Percentiles rank a stretch among this genome's conserved stretches.
These are phyloP conservation scores for Tachina fera DNA, from an alignment of 2,888 invertebrate species.

Conservation along the genomic window DNA sequence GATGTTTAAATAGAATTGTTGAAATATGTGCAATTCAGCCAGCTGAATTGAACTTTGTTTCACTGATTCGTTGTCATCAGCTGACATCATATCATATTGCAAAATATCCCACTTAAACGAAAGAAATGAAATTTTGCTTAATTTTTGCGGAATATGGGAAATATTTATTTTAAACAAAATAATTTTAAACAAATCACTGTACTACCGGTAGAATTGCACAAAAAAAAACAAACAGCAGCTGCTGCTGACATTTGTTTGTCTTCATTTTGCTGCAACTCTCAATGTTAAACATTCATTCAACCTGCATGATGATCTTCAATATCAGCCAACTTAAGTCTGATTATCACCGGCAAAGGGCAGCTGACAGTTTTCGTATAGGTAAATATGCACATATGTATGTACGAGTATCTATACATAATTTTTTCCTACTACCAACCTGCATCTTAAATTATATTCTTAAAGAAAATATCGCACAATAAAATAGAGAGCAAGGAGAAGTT, in stretches of 20 bases:
- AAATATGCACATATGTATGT: neutral
- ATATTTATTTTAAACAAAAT: neutral
- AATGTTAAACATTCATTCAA: conserved; percentile 50
- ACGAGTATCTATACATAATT: neutral
- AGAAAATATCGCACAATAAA: conserved; percentile 40
- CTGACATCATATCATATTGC: no score
- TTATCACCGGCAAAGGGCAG: conserved; percentile 65
- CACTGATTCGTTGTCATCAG: no score
- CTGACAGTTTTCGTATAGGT: conserved; percentile 60
- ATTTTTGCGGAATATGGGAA: neutral
- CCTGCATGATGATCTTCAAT: conserved; percentile 65
- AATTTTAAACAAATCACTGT: conserved; percentile 26
- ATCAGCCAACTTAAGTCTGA: conserved; percentile 35
- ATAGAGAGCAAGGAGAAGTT: conserved; percentile 20
- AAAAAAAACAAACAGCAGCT: conserved; percentile 48
- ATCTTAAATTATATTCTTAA: conserved; percentile 26
- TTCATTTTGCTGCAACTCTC: conserved; percentile 56
- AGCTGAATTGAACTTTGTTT: no score
- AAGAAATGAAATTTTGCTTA: no score
- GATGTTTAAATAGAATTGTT: no score
- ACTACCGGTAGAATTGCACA: neutral
- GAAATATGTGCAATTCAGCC: no score
- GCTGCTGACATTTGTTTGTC: conserved; percentile 51
- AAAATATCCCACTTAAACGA: no score
- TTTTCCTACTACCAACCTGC: conserved; percentile 48